These are phyloP conservation scores for Oncorhynchus kisutch DNA, from an alignment of 2,113 vertebrate genomes.

Conservation along the genomic window DNA sequence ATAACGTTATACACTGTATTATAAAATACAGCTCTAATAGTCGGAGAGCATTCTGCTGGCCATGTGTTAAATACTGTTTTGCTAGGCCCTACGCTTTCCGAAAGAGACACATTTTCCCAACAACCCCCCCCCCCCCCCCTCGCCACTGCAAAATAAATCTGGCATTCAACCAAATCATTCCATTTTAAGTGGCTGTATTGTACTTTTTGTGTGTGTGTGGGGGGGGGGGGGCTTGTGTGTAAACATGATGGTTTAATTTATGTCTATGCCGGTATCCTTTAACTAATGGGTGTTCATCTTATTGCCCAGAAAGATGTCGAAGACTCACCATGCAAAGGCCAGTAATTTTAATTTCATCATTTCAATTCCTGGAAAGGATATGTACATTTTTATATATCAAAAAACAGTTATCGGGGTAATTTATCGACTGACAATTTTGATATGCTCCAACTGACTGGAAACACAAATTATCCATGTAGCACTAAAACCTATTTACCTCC, in stretches of 20 bases:
- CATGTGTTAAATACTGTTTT: conserved; percentile 23
- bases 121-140: too few species aligned
- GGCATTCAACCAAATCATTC: background rate
- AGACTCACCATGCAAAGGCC: background rate
- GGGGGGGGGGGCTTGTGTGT: background rate
- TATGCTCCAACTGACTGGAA: conserved; percentile 11
- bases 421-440: background rate
- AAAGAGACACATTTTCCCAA: background rate
- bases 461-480: conserved; percentile 35
- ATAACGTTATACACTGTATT: conserved; percentile 3
- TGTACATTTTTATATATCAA: background rate
- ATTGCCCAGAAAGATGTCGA: background rate
- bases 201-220: too few species aligned
- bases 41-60: background rate
- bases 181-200: too few species aligned
- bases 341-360: too few species aligned
- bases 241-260: background rate
- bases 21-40: conserved; percentile 22
- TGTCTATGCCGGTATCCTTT: background rate
- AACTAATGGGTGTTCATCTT: background rate
- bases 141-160: background rate
- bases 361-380: too few species aligned
- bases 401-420: background rate
- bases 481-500: conserved; percentile 38
- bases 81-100: background rate